These are phyloP conservation scores for Amphibalanus amphitrite DNA, from an alignment of 1,140 invertebrate genomes.

Conservation along the genomic window DNA sequence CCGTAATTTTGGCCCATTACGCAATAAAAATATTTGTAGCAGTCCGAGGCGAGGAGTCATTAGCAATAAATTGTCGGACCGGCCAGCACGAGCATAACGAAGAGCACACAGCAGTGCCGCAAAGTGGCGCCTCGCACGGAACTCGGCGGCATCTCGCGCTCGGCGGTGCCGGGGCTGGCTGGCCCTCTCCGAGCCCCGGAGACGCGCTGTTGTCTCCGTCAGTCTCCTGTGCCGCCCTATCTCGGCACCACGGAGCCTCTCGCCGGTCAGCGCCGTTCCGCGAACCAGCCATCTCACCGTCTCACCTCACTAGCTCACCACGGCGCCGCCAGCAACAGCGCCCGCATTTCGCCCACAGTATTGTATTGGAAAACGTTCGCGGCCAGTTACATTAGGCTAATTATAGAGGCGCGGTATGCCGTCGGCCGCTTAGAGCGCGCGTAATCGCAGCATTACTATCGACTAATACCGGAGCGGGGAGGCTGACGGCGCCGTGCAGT, in stretches of 20 bases:
- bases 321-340: too few relatives aligned
- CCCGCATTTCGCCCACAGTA: not conserved
- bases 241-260: too few relatives aligned
- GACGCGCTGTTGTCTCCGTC: not conserved
- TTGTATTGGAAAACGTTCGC: slow-evolving; percentile 1
- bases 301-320: not conserved
- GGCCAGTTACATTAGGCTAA: slow-evolving; percentile 1
- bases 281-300: too few relatives aligned
- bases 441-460: not conserved
- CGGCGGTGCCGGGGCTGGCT: too few relatives aligned
- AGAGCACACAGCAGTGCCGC: not conserved
- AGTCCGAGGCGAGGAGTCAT: not conserved
- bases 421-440: not conserved
- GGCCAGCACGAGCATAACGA: not conserved
- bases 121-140: not conserved
- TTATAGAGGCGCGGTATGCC: not conserved
- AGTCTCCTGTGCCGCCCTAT: too few relatives aligned
- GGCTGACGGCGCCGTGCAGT: too few relatives aligned
- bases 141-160: not conserved
- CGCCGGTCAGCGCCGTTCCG: too few relatives aligned
- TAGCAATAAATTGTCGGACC: not conserved
- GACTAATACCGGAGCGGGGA: not conserved
- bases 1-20: not conserved
- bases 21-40: not conserved
- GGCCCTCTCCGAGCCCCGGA: not conserved